Evolutionary conservation across 2,797 vertebrate genomes (phyloP).

Genomic region (Sarcoramphus papa): DNA sequence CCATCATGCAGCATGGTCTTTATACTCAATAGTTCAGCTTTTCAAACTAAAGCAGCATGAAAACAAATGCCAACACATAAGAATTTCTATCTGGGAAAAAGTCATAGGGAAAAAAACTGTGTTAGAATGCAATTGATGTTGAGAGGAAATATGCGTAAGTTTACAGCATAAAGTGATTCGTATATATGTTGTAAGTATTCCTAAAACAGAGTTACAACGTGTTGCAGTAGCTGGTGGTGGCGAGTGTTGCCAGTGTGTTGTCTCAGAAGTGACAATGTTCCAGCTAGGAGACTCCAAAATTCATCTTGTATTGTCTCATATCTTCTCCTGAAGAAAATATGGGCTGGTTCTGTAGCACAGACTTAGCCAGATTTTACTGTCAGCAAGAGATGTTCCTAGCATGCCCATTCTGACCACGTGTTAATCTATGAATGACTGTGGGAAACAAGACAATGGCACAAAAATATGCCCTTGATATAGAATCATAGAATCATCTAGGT

Average conservation of each 20-base stretch:
- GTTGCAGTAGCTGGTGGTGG: background rate
- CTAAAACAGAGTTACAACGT: background rate
- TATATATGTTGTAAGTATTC: background rate
- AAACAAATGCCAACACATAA: background rate
- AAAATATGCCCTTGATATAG: background rate
- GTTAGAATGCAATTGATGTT: background rate
- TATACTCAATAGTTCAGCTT: background rate
- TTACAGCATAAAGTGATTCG: background rate
- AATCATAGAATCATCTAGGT: background rate
- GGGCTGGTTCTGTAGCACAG: background rate
- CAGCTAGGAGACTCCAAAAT: background rate
- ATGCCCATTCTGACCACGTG: background rate
- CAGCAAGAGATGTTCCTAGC: background rate
- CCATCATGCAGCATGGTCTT: background rate
- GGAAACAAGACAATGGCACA: background rate
- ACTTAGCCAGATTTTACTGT: background rate
- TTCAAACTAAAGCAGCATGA: background rate
- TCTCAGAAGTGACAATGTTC: background rate
- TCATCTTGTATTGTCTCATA: background rate
- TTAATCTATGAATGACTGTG: background rate
- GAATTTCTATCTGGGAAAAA: background rate
- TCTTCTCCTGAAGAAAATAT: background rate
- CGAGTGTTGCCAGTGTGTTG: background rate
- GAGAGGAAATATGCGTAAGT: background rate
- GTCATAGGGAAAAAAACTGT: background rate